Conservation (phyloP, 2,797 vertebrate species). For the Spinus olivaceus region DNA sequence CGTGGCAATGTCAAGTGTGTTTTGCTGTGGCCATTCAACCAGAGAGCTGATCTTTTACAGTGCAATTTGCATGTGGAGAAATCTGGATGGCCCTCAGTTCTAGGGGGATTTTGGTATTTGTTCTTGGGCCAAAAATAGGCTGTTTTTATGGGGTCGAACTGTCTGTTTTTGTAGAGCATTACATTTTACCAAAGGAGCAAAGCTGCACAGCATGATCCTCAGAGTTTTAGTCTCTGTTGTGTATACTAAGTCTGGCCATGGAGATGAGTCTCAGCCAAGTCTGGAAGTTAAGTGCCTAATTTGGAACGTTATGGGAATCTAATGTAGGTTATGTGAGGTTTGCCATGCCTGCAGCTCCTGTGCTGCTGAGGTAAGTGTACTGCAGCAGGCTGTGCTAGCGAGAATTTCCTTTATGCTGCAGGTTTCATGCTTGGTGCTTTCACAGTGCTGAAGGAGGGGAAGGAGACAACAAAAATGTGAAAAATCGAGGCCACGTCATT, state of each 20-base stretch:
- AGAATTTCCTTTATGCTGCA: constrained; percentile 36
- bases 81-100: background rate
- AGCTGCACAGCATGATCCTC: background rate
- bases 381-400: constrained; percentile 25
- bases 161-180: constrained; percentile 19
- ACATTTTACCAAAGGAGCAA: constrained; percentile 12
- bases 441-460: background rate
- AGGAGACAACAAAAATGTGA: constrained; percentile 18
- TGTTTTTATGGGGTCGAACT: background rate
- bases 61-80: background rate
- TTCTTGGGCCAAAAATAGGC: background rate
- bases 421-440: constrained; percentile 31
- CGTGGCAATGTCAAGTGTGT: background rate
- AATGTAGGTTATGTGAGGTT: constrained; percentile 43
- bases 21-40: background rate
- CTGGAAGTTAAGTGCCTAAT: constrained; percentile 9
- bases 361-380: background rate
- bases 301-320: background rate
- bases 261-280: constrained; percentile 21
- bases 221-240: constrained; percentile 1
- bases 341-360: constrained; percentile 13
- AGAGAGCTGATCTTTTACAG: background rate
- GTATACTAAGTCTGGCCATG: background rate
- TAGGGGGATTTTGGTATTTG: background rate
- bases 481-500: constrained; percentile 13